Evolutionary conservation across 1,140 invertebrate genomes (phyloP).

Genomic region (Andrena cerasifolii): DNA sequence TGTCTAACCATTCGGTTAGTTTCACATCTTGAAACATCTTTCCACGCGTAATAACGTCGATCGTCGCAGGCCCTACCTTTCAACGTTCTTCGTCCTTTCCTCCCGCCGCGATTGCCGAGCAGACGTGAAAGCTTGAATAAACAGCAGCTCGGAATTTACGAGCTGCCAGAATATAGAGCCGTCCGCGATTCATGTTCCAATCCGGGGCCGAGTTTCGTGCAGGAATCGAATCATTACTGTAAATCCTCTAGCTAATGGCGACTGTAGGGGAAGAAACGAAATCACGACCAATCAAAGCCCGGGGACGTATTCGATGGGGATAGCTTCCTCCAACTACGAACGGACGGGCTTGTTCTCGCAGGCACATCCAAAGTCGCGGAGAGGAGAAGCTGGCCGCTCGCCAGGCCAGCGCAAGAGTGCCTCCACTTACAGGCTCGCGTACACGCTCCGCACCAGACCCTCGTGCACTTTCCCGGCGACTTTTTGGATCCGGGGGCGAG

Average conservation of each 20-base stretch:
- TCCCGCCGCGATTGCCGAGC: no score
- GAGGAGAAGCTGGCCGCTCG: constrained; percentile 70
- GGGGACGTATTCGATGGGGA: constrained; percentile 53
- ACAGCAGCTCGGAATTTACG: no score
- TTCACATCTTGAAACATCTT: no score
- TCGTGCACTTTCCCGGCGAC: constrained; percentile 64
- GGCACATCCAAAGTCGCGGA: constrained; percentile 65
- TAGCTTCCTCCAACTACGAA: constrained; percentile 65
- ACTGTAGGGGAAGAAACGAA: neutral
- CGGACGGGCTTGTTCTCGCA: constrained; percentile 57
- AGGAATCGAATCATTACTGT: neutral
- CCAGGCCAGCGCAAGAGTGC: constrained; percentile 75
- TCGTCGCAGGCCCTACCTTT: no score
- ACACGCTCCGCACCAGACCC: constrained; percentile 70
- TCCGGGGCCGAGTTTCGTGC: no score
- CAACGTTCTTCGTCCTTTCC: no score
- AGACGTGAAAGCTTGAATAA: no score
- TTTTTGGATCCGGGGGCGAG: constrained; percentile 67
- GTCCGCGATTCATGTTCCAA: no score
- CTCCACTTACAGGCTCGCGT: constrained; percentile 78
- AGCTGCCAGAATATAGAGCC: no score
- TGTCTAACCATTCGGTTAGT: no score
- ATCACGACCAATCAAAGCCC: constrained; percentile 70
- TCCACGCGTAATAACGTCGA: no score
- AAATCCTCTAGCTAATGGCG: neutral